Base-by-base conservation (phyloP, 2,888 invertebrate species). In the Melipona bicolor region DNA sequence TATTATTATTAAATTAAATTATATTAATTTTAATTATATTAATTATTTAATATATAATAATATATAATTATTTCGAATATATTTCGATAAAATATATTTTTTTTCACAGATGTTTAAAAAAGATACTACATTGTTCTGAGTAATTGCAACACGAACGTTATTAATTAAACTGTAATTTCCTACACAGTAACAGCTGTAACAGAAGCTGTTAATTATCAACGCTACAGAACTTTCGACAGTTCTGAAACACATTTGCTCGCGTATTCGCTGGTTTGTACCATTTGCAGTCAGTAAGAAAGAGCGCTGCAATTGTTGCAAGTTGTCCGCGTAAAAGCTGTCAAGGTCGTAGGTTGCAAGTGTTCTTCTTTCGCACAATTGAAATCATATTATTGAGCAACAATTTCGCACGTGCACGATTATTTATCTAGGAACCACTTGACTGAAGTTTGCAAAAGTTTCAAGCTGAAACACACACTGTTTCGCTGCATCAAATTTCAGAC, bases 281-380 rank as follows among this genome's bases (percentile, higher is more conserved):
- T 52, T 2, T 27, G n/a, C 61, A 27, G 9, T 19, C 24, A 24
- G 9, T 27, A 19, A 24, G 4, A 17, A 9, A 19, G 27, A 61
- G 27, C 11, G 27, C 1, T 19, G 9, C 19, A 19, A 61, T 9
- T 27, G 61, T 61, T 61, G 27, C 9, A 17, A 5, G 3, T 24
- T 61, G 32, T 15, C 2, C 17, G 21, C 19, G 27, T 17, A 61
- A 32, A 59, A 59, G 15, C n/a, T 15, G n/a, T 13, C 56, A 59
- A 59, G 56, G 56, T n/a, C n/a, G 13, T 56, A 56, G n/a, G 15
- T 24, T 59, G 15, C 56, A 13, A 15, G 24, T 15, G 24, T 13
- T n/a, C 15, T n/a, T 59, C n/a, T 59, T 59, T 59, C 56, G n/a
- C 56, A n/a, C n/a, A 59, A 59, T 24, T 59, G n/a, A 59, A 59